Evolutionary conservation across 2,888 invertebrate genomes (phyloP), one percentile per base, ranked within the genome.

Genomic region (Norana najaformis): DNA sequence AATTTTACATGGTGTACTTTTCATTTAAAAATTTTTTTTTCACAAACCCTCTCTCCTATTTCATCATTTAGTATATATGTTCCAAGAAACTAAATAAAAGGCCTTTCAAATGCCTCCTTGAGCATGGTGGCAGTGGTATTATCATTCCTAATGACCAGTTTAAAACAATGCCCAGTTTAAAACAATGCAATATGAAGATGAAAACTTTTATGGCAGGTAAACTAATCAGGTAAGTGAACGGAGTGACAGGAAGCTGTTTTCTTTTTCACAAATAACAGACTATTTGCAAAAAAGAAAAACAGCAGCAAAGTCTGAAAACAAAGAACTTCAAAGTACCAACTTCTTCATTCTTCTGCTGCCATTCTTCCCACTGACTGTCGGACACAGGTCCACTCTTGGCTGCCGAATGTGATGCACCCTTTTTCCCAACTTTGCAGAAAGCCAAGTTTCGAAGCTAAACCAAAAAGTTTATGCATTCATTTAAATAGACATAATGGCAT

Each of bases 341-440:
- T 37, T 85, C 85, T 36, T 85, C 85, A 36, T 85, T 85, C 16
- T 85, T 85, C n/a, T 85, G 85, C 23, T 36, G 37, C 85, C 85
- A 85, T 36, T 85, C 85, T 23, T 85, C 85, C 85, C 85, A 85
- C 37, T 85, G 85, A 85, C 85, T 85, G 13, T 85, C 85, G 35
- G 85, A 85, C 37, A 85, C 85, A n/a, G 69, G 69, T 5, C 69
- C 69, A n/a, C 69, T 13, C n/a, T 8, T 69, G 69, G 69, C 69
- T 0, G 69, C 30, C 69, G 69, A n/a, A 69, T 69, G 69, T 69
- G 69, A 69, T n/a, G n/a, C 69, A n/a, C 69, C 69, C 69, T 69
- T 69, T n/a, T 69, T 69, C 69, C 69, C 69, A n/a, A 69, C 69
- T 69, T 69, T 69, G 11, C 69, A 69, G 69, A 69, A 69, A 8